Evolutionary conservation across 1,140 invertebrate species (phyloP).

Genomic region (Ceratina japonica): DNA sequence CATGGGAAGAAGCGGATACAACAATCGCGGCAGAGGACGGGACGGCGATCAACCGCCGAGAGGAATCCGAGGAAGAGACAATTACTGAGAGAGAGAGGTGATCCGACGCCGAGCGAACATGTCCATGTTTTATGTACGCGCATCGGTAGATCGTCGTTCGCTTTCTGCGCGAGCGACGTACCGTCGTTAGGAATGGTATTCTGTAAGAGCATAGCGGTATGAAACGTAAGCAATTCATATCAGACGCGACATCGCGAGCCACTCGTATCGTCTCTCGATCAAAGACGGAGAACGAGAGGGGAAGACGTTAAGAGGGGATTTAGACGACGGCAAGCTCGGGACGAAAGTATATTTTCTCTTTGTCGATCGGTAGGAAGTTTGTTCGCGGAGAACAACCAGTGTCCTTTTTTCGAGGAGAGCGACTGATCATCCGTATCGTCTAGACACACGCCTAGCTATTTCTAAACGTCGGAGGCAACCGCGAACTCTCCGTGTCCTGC

Average conservation of each 20-base stretch:
- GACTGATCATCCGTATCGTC: conserved; percentile 36
- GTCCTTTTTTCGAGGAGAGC: conserved; percentile 17
- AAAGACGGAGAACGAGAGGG: not conserved
- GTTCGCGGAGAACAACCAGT: not conserved
- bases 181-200: not conserved
- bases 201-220: conserved; percentile 23
- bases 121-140: conserved; percentile 2
- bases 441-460: conserved; percentile 35
- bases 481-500: conserved; percentile 13
- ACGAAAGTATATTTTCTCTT: conserved; percentile 43
- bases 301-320: conserved; percentile 1
- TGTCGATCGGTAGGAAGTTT: conserved; percentile 5
- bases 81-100: conserved; percentile 67
- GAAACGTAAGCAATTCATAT: conserved; percentile 19
- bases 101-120: not conserved
- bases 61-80: conserved; percentile 69
- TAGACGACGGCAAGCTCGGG: conserved; percentile 18
- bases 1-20: conserved; percentile 69
- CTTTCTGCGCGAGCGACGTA: not conserved
- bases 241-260: conserved; percentile 16
- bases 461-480: conserved; percentile 21
- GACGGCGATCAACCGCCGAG: conserved; percentile 68
- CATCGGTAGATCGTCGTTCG: conserved; percentile 11
- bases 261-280: conserved; percentile 25
- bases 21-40: conserved; percentile 71